Conservation (phyloP, 2,113 vertebrate genomes). For the Bubo bubo region DNA sequence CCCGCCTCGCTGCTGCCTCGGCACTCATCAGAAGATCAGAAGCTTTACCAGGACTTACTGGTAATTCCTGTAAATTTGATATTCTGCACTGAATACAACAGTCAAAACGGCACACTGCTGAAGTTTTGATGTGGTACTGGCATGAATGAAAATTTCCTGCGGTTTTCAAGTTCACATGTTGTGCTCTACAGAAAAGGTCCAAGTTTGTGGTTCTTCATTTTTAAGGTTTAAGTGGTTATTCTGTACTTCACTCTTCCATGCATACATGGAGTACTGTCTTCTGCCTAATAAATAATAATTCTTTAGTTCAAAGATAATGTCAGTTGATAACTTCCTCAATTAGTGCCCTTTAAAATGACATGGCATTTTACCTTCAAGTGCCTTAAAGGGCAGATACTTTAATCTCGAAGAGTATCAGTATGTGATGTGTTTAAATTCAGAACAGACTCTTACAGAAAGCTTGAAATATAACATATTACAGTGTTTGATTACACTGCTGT, state of each 20-base stretch:
- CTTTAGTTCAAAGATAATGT: neutral
- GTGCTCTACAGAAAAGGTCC: neutral
- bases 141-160: fast-evolving
- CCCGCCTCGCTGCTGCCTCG: neutral
- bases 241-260: neutral
- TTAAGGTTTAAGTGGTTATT: neutral
- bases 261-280: neutral
- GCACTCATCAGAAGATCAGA: slow-evolving; percentile 65
- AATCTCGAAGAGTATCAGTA: neutral
- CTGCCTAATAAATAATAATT: neutral
- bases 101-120: neutral
- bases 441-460: neutral
- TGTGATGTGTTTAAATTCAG: neutral
- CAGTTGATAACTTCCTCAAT: neutral
- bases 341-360: neutral
- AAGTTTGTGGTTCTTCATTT: neutral
- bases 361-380: neutral
- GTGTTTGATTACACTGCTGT: neutral
- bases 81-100: neutral
- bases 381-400: neutral
- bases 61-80: slow-evolving; percentile 59
- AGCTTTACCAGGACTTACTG: slow-evolving; percentile 83
- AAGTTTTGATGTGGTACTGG: neutral
- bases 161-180: neutral
- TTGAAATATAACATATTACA: neutral